Percentiles rank a stretch among this genome's conserved stretches.
Evolutionary conservation across 2,888 invertebrate species (phyloP).

Genomic region (Eurytoma californica): DNA sequence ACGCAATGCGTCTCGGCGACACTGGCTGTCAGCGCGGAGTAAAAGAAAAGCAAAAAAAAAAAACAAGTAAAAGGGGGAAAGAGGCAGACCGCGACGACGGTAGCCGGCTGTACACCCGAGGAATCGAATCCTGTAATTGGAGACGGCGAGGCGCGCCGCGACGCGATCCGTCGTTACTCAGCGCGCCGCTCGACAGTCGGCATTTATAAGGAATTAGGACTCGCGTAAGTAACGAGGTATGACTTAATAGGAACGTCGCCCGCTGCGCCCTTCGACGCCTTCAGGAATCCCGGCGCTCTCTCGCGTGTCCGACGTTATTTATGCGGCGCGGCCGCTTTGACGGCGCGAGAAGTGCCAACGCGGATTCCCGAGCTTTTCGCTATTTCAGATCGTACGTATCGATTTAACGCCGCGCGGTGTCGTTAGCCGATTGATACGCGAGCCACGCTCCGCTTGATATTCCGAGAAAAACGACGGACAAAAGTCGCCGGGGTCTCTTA

Average conservation of each 20-base stretch:
- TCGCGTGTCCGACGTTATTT: neutral
- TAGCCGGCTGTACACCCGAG: constrained; percentile 13
- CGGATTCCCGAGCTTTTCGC: neutral
- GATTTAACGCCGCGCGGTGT: too few species aligned
- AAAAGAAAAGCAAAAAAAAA: neutral
- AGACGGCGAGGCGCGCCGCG: constrained; percentile 45
- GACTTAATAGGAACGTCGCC: constrained; percentile 47
- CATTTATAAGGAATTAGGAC: constrained; percentile 41
- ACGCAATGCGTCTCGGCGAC: constrained; percentile 71
- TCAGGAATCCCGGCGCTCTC: constrained; percentile 1
- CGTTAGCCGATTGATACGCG: too few species aligned
- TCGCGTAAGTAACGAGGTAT: constrained; percentile 44
- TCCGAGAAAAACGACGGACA: too few species aligned
- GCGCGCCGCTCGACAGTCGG: constrained; percentile 6
- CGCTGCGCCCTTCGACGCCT: constrained; percentile 13
- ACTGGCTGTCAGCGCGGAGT: constrained; percentile 49
- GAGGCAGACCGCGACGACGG: constrained; percentile 10
- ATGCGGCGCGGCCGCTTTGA: neutral
- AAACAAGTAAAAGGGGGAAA: constrained; percentile 22
- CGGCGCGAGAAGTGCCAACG: too few species aligned
- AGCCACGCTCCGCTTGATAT: too few species aligned
- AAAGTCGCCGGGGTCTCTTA: too few species aligned
- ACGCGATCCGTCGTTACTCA: neutral
- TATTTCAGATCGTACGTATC: too few species aligned
- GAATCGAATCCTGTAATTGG: constrained; percentile 56